Conservation (phyloP, 1,140 invertebrate genomes). For the Bombus pascuorum region DNA sequence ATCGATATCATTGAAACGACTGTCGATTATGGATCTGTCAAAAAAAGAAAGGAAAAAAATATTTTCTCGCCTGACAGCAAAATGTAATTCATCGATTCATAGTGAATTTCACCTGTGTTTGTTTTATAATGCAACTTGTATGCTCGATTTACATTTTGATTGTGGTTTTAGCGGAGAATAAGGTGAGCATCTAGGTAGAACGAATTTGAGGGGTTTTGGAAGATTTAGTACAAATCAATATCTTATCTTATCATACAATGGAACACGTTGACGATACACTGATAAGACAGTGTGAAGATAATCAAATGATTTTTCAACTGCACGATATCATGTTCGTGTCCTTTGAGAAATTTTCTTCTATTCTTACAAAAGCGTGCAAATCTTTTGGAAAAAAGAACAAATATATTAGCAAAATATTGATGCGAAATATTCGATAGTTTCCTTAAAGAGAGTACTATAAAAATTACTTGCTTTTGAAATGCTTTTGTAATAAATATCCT, state of each 20-base stretch:
- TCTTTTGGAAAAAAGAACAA: neutral
- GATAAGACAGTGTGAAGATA: neutral
- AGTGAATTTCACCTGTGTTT: neutral
- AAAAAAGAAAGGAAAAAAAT: too few relatives aligned
- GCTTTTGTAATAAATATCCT: neutral
- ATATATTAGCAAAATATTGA: neutral
- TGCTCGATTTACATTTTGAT: slow-evolving; percentile 33
- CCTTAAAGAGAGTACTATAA: neutral
- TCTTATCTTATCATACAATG: neutral
- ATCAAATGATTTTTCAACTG: neutral
- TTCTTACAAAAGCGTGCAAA: neutral
- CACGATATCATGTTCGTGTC: neutral
- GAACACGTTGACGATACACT: neutral
- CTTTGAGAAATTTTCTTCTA: neutral
- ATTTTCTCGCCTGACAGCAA: neutral
- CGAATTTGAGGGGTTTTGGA: neutral
- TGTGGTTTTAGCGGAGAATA: slow-evolving; percentile 15
- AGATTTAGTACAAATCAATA: neutral
- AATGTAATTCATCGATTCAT: slow-evolving; percentile 9
- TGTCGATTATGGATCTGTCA: neutral
- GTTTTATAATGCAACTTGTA: slow-evolving; percentile 26
- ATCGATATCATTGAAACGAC: slow-evolving; percentile 10
- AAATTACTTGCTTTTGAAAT: neutral
- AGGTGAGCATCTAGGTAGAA: neutral
- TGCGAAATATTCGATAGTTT: neutral